Evolutionary conservation across 37 sponge, comb jelly and placozoan species (phyloP).

Genomic region (Petrosia ficiformis): DNA sequence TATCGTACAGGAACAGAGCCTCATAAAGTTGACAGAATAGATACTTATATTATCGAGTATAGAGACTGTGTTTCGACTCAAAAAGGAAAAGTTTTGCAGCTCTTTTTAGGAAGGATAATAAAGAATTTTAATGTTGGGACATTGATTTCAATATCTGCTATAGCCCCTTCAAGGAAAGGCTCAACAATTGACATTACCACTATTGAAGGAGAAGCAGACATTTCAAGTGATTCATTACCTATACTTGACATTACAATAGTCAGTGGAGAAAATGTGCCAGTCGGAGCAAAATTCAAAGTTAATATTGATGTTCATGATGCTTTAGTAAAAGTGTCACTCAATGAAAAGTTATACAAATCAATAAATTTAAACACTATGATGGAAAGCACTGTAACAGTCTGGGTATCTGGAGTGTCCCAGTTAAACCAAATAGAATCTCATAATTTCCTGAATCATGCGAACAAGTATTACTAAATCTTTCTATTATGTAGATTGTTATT

Average conservation of each 20-base stretch:
- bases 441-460: no score
- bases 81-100: background rate
- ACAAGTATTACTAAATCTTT: no score
- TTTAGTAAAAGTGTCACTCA: background rate
- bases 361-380: background rate
- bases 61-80: background rate
- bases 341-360: background rate
- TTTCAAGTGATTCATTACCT: background rate
- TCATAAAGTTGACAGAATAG: background rate
- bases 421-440: background rate
- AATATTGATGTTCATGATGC: background rate
- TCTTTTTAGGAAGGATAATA: background rate
- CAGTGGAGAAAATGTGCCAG: background rate
- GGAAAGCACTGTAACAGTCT: background rate
- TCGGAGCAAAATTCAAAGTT: background rate
- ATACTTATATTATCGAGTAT: background rate
- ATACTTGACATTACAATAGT: background rate
- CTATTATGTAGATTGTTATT: no score
- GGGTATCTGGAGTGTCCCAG: background rate
- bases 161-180: background rate
- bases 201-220: background rate
- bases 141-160: background rate
- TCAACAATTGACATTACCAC: background rate
- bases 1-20: background rate
- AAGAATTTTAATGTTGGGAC: background rate